These are phyloP conservation scores for Adelognathus sp. DNA, from an alignment of 2,888 invertebrate species.

Conservation along the genomic window DNA sequence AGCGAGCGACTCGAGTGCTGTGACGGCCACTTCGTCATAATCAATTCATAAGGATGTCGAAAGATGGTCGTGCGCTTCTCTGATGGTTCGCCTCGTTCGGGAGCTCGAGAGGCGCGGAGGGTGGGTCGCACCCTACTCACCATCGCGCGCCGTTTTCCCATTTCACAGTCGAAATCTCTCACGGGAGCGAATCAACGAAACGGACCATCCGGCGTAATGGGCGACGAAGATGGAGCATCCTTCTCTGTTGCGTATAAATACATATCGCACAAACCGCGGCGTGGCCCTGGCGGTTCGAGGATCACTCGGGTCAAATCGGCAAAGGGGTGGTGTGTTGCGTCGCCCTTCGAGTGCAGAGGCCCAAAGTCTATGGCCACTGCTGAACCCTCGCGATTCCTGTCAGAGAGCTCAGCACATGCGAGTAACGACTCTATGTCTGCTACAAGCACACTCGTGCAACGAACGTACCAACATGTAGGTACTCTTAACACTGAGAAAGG, in stretches of 20 bases:
- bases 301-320: no score
- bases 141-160: constrained; percentile 1
- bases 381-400: no score
- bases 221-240: not conserved
- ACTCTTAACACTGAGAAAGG: no score
- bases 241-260: not conserved
- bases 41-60: constrained; percentile 49
- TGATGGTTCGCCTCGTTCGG: not conserved
- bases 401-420: no score
- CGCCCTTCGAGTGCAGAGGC: no score
- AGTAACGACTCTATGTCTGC: no score
- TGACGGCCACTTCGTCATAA: constrained; percentile 31
- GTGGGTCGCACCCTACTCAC: not conserved
- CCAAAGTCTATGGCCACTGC: no score
- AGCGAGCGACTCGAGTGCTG: not conserved
- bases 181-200: not conserved
- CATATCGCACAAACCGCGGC: no score
- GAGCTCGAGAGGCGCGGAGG: not conserved
- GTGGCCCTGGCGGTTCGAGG: no score
- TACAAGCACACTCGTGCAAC: no score
- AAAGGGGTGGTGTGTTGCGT: no score
- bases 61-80: constrained; percentile 18
- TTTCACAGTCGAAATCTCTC: constrained; percentile 1
- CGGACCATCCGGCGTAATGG: not conserved
- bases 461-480: no score